Conservation (phyloP, 2,888 invertebrate species). For the Thecocarcelia acutangulata region DNA sequence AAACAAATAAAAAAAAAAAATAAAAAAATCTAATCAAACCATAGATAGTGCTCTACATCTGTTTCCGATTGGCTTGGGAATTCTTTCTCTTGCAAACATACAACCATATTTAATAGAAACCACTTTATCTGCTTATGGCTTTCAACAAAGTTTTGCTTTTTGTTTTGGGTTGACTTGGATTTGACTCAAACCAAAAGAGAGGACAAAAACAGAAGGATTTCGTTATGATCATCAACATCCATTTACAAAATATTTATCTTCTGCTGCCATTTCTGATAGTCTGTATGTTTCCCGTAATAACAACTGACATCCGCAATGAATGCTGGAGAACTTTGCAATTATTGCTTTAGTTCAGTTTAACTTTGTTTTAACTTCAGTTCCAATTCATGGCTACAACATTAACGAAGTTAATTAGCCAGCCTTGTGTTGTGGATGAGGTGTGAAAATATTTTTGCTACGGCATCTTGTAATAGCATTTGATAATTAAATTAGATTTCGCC, state of each 20-base stretch:
- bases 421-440: constrained; percentile 61
- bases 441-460: constrained; percentile 69
- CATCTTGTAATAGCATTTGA: constrained; percentile 70
- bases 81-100: constrained; percentile 43
- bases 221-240: constrained; percentile 26
- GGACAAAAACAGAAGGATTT: constrained; percentile 17
- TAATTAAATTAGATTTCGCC: constrained; percentile 71
- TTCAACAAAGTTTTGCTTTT: constrained; percentile 33
- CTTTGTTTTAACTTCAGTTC: constrained; percentile 34
- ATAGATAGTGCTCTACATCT: constrained; percentile 65
- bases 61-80: constrained; percentile 66
- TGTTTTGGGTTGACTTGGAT: constrained; percentile 22
- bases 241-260: constrained; percentile 35
- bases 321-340: constrained; percentile 13
- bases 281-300: constrained; percentile 9
- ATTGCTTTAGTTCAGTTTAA: constrained; percentile 29
- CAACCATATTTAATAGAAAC: constrained; percentile 48
- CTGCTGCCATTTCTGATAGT: background rate
- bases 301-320: constrained; percentile 38
- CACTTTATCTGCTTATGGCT: constrained; percentile 54
- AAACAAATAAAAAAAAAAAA: background rate
- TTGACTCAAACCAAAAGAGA: background rate
- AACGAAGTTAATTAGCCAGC: constrained; percentile 58
- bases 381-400: constrained; percentile 57
- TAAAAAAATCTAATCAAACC: constrained; percentile 19